These are phyloP conservation scores for Amblyteles armatorius DNA, from an alignment of 2,888 invertebrate species.

Conservation along the genomic window DNA sequence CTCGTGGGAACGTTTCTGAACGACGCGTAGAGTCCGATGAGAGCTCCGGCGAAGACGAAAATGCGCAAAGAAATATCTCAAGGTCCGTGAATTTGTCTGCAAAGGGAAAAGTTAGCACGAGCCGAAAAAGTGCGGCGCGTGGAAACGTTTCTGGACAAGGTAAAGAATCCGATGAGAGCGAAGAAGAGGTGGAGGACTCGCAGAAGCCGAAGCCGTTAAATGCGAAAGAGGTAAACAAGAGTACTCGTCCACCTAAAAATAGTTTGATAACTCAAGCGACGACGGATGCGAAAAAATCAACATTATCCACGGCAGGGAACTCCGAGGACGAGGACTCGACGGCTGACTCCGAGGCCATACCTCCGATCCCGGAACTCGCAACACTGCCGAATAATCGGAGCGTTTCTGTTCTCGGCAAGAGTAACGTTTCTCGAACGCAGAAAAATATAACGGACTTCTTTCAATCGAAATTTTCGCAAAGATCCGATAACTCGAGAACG, in stretches of 20 bases:
- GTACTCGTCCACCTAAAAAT: neutral
- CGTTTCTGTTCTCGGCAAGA: neutral
- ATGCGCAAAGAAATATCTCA: neutral
- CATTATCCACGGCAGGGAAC: slow-evolving; percentile 1
- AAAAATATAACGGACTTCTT: slow-evolving; percentile 55
- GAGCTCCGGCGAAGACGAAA: neutral
- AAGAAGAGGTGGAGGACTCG: slow-evolving; percentile 16
- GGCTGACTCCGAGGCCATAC: neutral
- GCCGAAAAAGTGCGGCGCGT: neutral
- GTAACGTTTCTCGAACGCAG: slow-evolving; percentile 23
- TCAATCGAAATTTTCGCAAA: slow-evolving; percentile 44
- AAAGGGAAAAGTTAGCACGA: neutral
- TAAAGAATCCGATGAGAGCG: neutral
- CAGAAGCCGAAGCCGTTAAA: neutral
- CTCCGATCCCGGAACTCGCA: neutral
- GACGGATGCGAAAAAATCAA: neutral
- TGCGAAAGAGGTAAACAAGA: neutral
- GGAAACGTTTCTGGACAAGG: neutral
- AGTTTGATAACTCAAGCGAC: neutral
- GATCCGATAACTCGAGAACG: slow-evolving; percentile 6
- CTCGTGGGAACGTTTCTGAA: neutral
- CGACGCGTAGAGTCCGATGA: neutral
- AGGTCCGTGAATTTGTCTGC: neutral
- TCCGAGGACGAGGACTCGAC: neutral
- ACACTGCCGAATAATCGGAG: slow-evolving; percentile 7